Conservation (phyloP, 2,113 vertebrate species). For the Uria lomvia region DNA sequence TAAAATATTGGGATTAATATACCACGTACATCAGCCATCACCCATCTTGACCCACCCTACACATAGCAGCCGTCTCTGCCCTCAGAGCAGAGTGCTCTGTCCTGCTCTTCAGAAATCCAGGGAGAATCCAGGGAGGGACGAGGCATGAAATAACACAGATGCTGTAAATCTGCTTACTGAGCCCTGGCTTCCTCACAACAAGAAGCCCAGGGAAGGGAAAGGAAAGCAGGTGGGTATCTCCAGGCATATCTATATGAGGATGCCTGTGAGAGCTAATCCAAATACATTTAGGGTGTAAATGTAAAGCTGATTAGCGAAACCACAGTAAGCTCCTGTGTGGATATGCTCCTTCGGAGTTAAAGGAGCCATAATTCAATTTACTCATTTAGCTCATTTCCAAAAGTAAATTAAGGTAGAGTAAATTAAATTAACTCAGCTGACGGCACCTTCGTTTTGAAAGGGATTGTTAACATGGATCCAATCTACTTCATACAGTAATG, state of each 20-base stretch:
- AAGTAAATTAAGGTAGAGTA: slow-evolving; percentile 55
- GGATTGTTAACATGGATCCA: neutral
- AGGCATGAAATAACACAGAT: neutral
- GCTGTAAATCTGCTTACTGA: neutral
- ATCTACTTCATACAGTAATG: neutral
- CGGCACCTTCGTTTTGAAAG: slow-evolving; percentile 42
- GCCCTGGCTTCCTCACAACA: neutral
- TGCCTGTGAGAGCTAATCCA: slow-evolving; percentile 52
- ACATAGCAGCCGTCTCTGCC: neutral
- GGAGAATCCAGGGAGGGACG: neutral
- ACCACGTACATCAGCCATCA: neutral
- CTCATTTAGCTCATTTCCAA: slow-evolving; percentile 57
- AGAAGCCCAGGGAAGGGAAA: neutral
- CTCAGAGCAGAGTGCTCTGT: neutral
- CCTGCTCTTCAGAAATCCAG: neutral
- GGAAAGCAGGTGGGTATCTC: slow-evolving; percentile 9
- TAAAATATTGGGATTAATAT: neutral
- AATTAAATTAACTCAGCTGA: slow-evolving; percentile 57
- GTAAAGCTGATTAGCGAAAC: slow-evolving; percentile 57
- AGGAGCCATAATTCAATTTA: slow-evolving; percentile 60
- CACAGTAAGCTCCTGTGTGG: slow-evolving; percentile 41
- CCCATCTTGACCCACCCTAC: neutral
- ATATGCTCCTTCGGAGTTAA: slow-evolving; percentile 37
- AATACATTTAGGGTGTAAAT: slow-evolving; percentile 51
- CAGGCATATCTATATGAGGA: neutral